phyloP scores from a whole-genome alignment of 35 echinoderm and acorn worm species.

The Lytechinus pictus region DNA sequence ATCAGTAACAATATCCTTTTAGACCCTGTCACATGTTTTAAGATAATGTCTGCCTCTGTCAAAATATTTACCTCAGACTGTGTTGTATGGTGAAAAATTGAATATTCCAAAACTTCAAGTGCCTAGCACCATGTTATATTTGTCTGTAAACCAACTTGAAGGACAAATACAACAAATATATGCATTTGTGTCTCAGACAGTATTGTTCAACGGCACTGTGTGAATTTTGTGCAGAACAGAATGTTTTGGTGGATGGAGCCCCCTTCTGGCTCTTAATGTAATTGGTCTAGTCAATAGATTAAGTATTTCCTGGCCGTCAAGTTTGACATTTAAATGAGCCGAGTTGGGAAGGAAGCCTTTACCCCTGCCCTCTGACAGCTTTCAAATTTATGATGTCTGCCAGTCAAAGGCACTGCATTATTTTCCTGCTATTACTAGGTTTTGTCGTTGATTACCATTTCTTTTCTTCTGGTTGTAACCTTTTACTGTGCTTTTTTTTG shows the following conservation, averaged over 20 bases:
- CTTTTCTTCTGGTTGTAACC: neutral
- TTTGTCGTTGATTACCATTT: neutral
- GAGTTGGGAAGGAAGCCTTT: neutral
- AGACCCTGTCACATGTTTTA: neutral
- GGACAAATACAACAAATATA: too few relatives aligned
- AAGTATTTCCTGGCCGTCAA: neutral
- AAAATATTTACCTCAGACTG: too few relatives aligned
- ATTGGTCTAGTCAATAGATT: conserved; percentile 5
- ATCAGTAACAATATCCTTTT: neutral
- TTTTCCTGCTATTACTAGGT: neutral
- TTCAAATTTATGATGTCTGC: neutral
- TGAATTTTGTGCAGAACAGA: neutral
- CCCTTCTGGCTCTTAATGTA: neutral
- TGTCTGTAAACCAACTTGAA: too few relatives aligned
- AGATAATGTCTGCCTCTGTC: too few relatives aligned
- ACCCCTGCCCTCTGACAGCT: neutral
- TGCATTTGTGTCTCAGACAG: too few relatives aligned
- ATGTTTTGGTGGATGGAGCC: neutral
- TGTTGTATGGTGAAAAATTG: too few relatives aligned
- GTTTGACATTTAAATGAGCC: neutral
- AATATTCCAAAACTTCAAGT: too few relatives aligned
- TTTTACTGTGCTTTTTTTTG: neutral
- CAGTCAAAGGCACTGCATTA: neutral
- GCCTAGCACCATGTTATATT: too few relatives aligned
- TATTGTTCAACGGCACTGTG: too few relatives aligned